A percentile compares a stretch with the other conserved stretches of the same genome.
Conservation (phyloP, 2,113 vertebrate species). For the Pelodiscus sinensis region DNA sequence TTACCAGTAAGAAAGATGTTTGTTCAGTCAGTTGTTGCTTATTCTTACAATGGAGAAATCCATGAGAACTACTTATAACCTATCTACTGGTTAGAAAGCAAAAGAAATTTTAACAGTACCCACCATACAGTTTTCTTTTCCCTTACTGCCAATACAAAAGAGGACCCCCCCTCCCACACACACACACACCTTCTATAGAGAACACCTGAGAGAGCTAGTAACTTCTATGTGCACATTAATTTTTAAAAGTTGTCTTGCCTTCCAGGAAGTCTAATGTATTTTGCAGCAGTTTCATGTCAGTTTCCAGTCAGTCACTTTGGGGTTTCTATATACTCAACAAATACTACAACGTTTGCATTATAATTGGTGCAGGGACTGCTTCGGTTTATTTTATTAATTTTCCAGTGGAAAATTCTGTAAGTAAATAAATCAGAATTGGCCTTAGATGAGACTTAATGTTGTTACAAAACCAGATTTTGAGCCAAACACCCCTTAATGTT, state of each 20-base stretch:
- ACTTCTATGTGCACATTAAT: neutral
- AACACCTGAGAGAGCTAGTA: neutral
- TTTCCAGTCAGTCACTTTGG: neutral
- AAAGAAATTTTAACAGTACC: neutral
- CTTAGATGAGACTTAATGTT: neutral
- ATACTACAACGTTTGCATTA: neutral
- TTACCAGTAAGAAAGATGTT: neutral
- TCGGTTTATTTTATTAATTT: neutral
- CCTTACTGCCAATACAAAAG: neutral
- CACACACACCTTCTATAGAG: neutral
- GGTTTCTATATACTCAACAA: neutral
- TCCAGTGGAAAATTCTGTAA: neutral
- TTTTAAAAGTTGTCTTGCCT: too few relatives aligned
- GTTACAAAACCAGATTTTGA: neutral
- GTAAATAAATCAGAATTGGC: neutral
- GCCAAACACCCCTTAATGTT: neutral
- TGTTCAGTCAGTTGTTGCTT: neutral
- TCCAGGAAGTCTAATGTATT: neutral
- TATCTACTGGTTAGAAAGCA: neutral
- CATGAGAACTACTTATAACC: neutral
- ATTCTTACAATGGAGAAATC: neutral
- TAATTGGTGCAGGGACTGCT: neutral
- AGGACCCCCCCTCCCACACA: neutral
- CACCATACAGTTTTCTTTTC: neutral
- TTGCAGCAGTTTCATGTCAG: neutral